Evolutionary conservation across 2,888 invertebrate species (phyloP), one percentile per base, ranked within the genome.

Genomic region (Drosophila nr. fundita): DNA sequence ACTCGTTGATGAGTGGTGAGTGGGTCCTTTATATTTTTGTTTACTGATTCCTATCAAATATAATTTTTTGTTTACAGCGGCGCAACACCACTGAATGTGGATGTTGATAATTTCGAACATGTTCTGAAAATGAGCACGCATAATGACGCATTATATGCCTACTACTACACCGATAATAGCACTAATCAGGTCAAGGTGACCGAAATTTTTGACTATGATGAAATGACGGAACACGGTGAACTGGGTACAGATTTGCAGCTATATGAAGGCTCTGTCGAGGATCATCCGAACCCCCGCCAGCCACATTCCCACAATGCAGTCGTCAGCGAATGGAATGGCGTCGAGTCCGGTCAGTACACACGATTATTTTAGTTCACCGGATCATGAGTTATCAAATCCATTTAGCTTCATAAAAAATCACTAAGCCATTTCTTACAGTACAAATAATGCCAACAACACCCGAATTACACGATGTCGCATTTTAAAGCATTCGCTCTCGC

Each of bases 131-230:
- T 97, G 83, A 97, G 98, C 61, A 94, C 96, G 52, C 96, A 97
- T 83, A 97, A 98, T 90, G 98, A 98, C 83, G 96, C 98, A 0
- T 94, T 93, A 24, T 97, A 98, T 94, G 96, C 98, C 0, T 98
- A 97, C 93, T 98, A 98, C 93, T 98, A 98, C 92, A 95, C 97
- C 92, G 98, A 98, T 92, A 96, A 96, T 84, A 86, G 86, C 57
- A 95, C 97, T 88, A 97, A 97, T 92, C 96, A 97, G 94, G 96
- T 97, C 87, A 96, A 97, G 93, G 96, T 98, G 87, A 97, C 97
- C 1, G 97, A 98, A 94, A 97, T 98, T 87, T 97, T 96, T 92
- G 97, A 98, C 92, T 81, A 87, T 42, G 84, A 83, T 57, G 88
- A 87, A 30, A 96, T 97, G 90, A 96, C 97, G 0, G 96, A 97